Evolutionary conservation across 2,888 invertebrate genomes (phyloP), one percentile per base, ranked within the genome.

Genomic region (Pandemis corylana): DNA sequence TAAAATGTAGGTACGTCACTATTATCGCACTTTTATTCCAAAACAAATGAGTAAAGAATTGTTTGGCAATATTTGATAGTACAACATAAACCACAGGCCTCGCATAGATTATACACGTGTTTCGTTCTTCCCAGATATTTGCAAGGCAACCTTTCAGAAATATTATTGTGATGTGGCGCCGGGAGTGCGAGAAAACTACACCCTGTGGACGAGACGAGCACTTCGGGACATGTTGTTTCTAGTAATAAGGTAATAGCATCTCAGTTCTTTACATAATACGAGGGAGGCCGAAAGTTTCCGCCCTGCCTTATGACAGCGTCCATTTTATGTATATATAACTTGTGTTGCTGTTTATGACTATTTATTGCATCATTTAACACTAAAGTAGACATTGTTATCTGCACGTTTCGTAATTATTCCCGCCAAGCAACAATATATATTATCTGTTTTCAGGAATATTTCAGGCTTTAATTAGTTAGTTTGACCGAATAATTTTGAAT

Each of bases 131-230:
- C 28, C 28, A 59, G 28, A 59, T 28, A 59, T n/a, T 41, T 62
- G 7, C 36, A 62, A 28, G 49, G 65, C 13, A 46, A 13, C 65
- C 28, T 65, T 28, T 65, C 65, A 36, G 13, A 49, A 13, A 49
- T 65, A 28, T 65, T 65, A 65, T 65, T 65, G 65, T 28, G 49
- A 65, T 65, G 65, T 49, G 65, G 49, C 63, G 63, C 2, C 46
- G 20, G 13, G 49, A 65, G 65, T 49, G 28, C 65, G 46, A 49
- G 49, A n/a, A 36, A 49, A 65, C 65, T 49, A 28, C 49, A 7
- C 65, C 65, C 65, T 5, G 10, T 13, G 65, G 65, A 65, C 36
- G 13, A 28, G 49, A 49, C n/a, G 13, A 20, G 28, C 65, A 49
- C 13, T 20, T 65, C 28, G 65, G 49, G 65, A 65, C 59, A 59